Conservation (phyloP, 1,140 invertebrate genomes). For the Antheraea pernyi region DNA sequence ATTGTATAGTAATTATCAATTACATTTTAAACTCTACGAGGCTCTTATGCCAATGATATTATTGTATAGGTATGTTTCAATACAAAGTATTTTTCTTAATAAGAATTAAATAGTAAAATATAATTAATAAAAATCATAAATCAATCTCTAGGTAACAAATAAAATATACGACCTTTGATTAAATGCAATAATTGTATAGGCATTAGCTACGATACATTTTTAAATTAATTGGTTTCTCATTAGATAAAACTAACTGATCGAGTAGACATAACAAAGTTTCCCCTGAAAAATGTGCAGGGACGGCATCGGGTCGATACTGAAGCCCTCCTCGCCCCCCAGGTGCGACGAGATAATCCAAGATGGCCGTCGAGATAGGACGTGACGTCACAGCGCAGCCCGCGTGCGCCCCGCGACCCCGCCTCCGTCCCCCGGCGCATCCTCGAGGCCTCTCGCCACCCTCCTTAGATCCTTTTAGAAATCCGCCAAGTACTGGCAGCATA, state of each 20-base stretch:
- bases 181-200: too few species aligned
- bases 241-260: background rate
- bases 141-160: too few species aligned
- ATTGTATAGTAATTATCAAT: too few species aligned
- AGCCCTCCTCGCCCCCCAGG: conserved; percentile 66
- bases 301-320: conserved; percentile 62
- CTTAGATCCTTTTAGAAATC: conserved; percentile 76
- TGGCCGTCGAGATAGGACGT: conserved; percentile 78
- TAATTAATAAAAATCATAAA: too few species aligned
- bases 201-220: too few species aligned
- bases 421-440: conserved; percentile 66
- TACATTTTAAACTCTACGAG: too few species aligned
- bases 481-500: conserved; percentile 48
- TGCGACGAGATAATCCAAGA: conserved; percentile 79
- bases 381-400: conserved; percentile 67
- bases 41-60: too few species aligned
- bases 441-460: conserved; percentile 71
- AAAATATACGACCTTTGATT: too few species aligned
- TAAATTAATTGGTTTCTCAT: background rate
- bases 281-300: conserved; percentile 69
- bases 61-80: too few species aligned
- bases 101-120: too few species aligned
- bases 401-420: conserved; percentile 31
- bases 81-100: too few species aligned
- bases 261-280: conserved; percentile 54